These are phyloP conservation scores for Notodonta dromedarius DNA, from an alignment of 2,888 invertebrate genomes.

Conservation along the genomic window DNA sequence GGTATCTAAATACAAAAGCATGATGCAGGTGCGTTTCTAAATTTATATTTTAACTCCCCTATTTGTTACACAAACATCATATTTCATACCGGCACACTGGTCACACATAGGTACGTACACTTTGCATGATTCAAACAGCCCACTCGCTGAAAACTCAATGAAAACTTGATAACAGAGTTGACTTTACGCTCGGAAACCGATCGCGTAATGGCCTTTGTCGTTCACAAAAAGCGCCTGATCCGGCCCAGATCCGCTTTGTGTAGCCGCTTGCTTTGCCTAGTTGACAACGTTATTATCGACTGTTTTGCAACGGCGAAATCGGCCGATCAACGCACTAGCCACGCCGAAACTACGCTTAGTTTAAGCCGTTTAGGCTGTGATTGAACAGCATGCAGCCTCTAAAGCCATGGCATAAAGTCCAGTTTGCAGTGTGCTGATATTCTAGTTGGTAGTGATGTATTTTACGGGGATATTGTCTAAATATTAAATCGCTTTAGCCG, in stretches of 20 bases:
- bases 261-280: conserved; percentile 72
- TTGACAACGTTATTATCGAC: conserved; percentile 79
- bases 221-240: conserved; percentile 79
- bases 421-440: neutral
- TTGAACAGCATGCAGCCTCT: neutral
- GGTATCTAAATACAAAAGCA: no score
- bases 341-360: conserved; percentile 15
- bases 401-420: neutral
- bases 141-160: conserved; percentile 72
- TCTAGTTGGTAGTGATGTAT: neutral
- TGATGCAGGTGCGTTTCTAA: no score
- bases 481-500: neutral
- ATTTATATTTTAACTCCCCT: no score
- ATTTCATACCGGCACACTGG: neutral
- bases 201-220: conserved; percentile 80
- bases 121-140: conserved; percentile 43
- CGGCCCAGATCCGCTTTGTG: conserved; percentile 76
- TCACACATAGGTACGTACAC: neutral
- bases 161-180: conserved; percentile 81
- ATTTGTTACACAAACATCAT: no score
- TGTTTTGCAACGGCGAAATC: conserved; percentile 60
- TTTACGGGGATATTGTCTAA: neutral
- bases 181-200: conserved; percentile 75
- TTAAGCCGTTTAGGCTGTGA: conserved; percentile 41
- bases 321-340: conserved; percentile 58